These are phyloP conservation scores for Emmelina monodactyla DNA, from an alignment of 2,888 invertebrate species.

Conservation along the genomic window DNA sequence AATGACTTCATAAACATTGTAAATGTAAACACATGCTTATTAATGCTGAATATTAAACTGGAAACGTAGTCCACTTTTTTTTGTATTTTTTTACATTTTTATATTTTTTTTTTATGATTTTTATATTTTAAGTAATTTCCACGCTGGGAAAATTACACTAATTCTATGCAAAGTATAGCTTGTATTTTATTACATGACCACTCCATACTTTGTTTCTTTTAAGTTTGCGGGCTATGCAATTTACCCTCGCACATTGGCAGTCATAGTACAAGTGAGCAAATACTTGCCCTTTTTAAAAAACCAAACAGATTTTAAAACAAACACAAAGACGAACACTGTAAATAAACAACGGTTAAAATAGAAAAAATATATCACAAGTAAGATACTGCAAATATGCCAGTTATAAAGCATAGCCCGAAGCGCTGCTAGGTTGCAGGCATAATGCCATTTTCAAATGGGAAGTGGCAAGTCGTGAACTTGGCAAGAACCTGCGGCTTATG, in stretches of 20 bases:
- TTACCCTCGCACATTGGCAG: conserved; percentile 63
- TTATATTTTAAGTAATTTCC: conserved; percentile 60
- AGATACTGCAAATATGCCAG: conserved; percentile 63
- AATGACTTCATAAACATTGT: conserved; percentile 43
- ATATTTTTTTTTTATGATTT: conserved; percentile 31
- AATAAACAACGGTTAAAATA: conserved; percentile 12
- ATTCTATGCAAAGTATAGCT: conserved; percentile 94
- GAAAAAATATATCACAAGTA: conserved; percentile 41
- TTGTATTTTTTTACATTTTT: conserved; percentile 33
- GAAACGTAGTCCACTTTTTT: conserved; percentile 60
- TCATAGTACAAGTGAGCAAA: conserved; percentile 44
- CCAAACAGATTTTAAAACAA: conserved; percentile 16
- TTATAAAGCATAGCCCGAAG: conserved; percentile 66
- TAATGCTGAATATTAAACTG: conserved; percentile 68
- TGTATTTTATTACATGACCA: conserved; percentile 70
- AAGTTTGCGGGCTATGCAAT: conserved; percentile 62
- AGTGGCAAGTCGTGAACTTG: no score
- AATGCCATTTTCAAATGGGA: conserved; percentile 52
- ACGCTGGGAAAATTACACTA: conserved; percentile 86
- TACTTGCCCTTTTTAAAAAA: conserved; percentile 28
- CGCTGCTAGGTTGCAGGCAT: conserved; percentile 42
- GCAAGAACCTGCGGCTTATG: no score
- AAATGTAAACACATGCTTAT: conserved; percentile 60
- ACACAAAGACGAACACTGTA: conserved; percentile 12
- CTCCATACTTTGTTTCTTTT: conserved; percentile 63